These are phyloP conservation scores for Antheraea assamensis DNA, from an alignment of 2,888 invertebrate genomes.

Conservation along the genomic window DNA sequence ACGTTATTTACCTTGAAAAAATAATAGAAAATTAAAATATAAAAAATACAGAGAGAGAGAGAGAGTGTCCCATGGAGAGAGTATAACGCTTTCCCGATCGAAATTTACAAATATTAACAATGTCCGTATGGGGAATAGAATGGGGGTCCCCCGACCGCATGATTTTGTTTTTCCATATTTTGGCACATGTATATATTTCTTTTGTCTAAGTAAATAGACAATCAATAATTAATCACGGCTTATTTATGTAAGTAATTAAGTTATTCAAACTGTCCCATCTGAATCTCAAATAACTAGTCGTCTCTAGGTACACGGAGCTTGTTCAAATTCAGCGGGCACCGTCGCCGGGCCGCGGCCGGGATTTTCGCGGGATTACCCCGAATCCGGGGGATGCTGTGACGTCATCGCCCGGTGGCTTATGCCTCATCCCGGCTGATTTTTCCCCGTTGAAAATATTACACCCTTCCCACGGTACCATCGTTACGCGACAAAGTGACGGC, in stretches of 20 bases:
- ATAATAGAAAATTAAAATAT: too few relatives aligned
- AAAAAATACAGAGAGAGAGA: too few relatives aligned
- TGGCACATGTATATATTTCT: too few relatives aligned
- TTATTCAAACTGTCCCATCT: slow-evolving; percentile 27
- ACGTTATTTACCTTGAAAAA: too few relatives aligned
- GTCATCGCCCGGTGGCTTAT: slow-evolving; percentile 62
- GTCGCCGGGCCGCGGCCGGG: slow-evolving; percentile 33
- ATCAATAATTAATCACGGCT: not conserved
- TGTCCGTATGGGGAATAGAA: too few relatives aligned
- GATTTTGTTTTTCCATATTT: too few relatives aligned
- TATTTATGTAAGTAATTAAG: not conserved
- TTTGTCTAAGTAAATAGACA: not conserved
- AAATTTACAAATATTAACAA: too few relatives aligned
- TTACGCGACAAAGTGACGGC: slow-evolving; percentile 29
- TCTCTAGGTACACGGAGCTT: slow-evolving; percentile 29
- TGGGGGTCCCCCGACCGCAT: too few relatives aligned
- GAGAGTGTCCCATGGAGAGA: too few relatives aligned
- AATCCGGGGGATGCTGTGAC: slow-evolving; percentile 41
- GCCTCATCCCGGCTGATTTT: slow-evolving; percentile 59
- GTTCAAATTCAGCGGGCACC: slow-evolving; percentile 47
- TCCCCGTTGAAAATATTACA: slow-evolving; percentile 47
- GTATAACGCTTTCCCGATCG: too few relatives aligned
- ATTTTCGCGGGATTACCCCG: slow-evolving; percentile 45
- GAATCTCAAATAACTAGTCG: slow-evolving; percentile 25
- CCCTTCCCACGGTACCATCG: slow-evolving; percentile 16